A percentile compares a stretch with the other conserved stretches of the same genome.
These are phyloP conservation scores for Pholis gunnellus DNA, from an alignment of 2,113 vertebrate genomes.

Conservation along the genomic window DNA sequence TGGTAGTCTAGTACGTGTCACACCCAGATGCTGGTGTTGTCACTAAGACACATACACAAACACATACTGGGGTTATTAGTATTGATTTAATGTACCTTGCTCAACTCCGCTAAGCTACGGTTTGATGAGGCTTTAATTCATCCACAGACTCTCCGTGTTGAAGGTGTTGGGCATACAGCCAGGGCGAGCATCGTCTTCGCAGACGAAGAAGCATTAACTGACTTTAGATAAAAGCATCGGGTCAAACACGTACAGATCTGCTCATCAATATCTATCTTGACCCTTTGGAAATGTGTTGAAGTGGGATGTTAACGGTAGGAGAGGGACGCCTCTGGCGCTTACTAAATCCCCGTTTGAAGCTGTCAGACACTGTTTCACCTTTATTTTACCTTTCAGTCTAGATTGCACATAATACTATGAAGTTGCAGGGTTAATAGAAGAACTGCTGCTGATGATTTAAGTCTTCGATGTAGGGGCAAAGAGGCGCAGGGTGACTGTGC, in stretches of 20 bases:
- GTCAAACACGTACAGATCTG: constrained; percentile 25
- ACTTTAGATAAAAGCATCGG: constrained; percentile 41
- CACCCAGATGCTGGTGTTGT: constrained; percentile 37
- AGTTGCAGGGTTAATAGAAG: constrained; percentile 48
- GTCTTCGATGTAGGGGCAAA: constrained; percentile 45
- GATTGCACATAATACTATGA: constrained; percentile 63
- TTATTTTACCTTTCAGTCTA: constrained; percentile 58
- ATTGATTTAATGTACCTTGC: constrained; percentile 70
- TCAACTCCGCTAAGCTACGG: constrained; percentile 60
- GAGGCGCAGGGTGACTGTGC: constrained; percentile 30
- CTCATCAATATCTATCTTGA: constrained; percentile 45
- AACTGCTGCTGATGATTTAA: constrained; percentile 56
- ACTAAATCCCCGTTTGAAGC: constrained; percentile 41
- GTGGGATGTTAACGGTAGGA: constrained; percentile 15
- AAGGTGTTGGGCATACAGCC: constrained; percentile 41
- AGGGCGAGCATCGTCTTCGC: constrained; percentile 39
- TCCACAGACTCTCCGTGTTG: constrained; percentile 53
- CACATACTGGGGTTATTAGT: constrained; percentile 64
- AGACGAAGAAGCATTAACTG: constrained; percentile 48
- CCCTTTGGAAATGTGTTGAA: constrained; percentile 25
- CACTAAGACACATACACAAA: constrained; percentile 42
- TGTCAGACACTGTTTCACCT: constrained; percentile 43
- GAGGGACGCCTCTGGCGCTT: constrained; percentile 17
- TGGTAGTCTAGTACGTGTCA: constrained; percentile 14
- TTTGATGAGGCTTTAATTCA: constrained; percentile 73